Conservation (phyloP, 2,113 vertebrate genomes). For the Syngnathus scovelli region DNA sequence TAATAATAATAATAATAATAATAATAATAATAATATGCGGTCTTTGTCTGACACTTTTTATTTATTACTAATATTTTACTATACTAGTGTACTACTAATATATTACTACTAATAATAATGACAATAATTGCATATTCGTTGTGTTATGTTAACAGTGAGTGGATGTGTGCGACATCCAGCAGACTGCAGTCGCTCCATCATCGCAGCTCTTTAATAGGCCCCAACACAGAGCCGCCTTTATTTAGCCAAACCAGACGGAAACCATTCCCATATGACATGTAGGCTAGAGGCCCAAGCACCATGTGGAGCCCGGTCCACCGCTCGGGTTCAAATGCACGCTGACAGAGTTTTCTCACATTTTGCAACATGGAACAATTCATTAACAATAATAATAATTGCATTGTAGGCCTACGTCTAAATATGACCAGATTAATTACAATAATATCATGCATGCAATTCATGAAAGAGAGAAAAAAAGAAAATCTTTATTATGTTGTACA, state of each 20-base stretch:
- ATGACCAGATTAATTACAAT: not conserved
- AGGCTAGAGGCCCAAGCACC: conserved; percentile 46
- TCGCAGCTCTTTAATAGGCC: conserved; percentile 56
- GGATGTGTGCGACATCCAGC: conserved; percentile 38
- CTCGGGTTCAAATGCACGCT: not conserved
- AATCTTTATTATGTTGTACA: not conserved
- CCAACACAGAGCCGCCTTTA: conserved; percentile 63
- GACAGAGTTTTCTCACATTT: not conserved
- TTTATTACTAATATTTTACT: no score
- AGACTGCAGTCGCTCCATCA: conserved; percentile 61
- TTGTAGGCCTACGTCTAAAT: not conserved
- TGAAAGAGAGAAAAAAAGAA: not conserved
- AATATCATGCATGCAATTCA: not conserved
- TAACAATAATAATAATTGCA: not conserved
- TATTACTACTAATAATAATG: not conserved
- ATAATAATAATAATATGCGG: no score
- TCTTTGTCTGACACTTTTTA: no score
- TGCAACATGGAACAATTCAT: not conserved
- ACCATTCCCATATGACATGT: conserved; percentile 64
- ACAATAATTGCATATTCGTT: not conserved
- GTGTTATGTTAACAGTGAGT: conserved; percentile 22
- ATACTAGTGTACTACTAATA: no score
- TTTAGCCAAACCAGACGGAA: conserved; percentile 54
- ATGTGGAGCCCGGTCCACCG: conserved; percentile 25
- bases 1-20: no score